These are phyloP conservation scores for Cheilosia urbana DNA, from an alignment of 2,888 invertebrate species.

Conservation along the genomic window DNA sequence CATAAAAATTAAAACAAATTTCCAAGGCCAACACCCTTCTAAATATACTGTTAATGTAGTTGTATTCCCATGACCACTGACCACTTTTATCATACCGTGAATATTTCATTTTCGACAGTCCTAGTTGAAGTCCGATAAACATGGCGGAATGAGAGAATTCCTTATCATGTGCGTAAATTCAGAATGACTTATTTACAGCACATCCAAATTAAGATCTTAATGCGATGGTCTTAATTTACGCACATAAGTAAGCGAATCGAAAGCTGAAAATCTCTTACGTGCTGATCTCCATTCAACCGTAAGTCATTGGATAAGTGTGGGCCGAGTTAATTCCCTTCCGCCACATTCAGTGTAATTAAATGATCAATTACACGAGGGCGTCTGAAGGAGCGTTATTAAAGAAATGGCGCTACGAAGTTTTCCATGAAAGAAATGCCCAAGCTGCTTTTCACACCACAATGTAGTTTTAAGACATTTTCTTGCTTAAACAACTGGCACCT, in stretches of 20 bases:
- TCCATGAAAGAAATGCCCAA: neutral
- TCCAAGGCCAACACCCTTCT: too few relatives aligned
- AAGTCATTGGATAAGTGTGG: constrained; percentile 7
- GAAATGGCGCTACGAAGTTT: constrained; percentile 31
- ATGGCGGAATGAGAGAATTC: too few relatives aligned
- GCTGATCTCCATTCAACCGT: constrained; percentile 6
- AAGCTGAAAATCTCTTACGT: constrained; percentile 18
- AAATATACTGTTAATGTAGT: too few relatives aligned
- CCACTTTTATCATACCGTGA: too few relatives aligned
- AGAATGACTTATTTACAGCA: too few relatives aligned
- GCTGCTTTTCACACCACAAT: neutral
- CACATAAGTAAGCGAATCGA: constrained; percentile 11
- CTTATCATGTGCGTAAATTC: too few relatives aligned
- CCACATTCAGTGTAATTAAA: constrained; percentile 2
- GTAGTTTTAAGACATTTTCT: too few relatives aligned
- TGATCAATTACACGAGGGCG: constrained; percentile 2
- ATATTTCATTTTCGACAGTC: too few relatives aligned
- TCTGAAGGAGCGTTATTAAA: neutral
- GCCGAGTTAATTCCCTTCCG: constrained; percentile 15
- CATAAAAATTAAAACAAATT: too few relatives aligned
- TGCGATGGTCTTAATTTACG: constrained; percentile 6
- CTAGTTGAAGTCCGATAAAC: too few relatives aligned
- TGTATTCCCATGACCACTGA: too few relatives aligned
- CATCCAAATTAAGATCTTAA: neutral
- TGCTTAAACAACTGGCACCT: too few relatives aligned